phyloP scores from a whole-genome alignment of 2,888 invertebrate species.

The Ochlodes sylvanus region DNA sequence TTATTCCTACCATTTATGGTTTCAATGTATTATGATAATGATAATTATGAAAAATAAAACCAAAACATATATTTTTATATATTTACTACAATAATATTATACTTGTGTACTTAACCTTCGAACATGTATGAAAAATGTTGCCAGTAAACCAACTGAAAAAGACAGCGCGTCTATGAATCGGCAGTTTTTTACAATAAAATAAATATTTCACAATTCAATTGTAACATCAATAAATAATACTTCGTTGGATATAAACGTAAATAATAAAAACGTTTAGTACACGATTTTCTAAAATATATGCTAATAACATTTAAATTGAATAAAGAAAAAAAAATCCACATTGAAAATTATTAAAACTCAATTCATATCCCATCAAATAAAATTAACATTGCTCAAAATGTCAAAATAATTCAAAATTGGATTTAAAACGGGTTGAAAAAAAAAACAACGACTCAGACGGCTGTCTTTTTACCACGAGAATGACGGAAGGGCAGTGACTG shows the following conservation, averaged over 20 bases:
- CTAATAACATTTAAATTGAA: background rate
- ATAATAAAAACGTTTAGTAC: background rate
- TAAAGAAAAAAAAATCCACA: background rate
- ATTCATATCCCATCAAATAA: background rate
- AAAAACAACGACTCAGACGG: conserved; percentile 11
- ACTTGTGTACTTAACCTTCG: conserved; percentile 26
- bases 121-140: conserved; percentile 28
- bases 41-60: conserved; percentile 30
- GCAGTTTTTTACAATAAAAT: background rate
- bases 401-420: background rate
- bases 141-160: conserved; percentile 21
- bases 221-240: background rate
- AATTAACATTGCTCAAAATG: background rate
- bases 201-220: background rate
- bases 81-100: conserved; percentile 31
- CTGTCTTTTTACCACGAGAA: conserved; percentile 24
- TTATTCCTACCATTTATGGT: background rate
- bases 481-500: background rate
- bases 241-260: background rate
- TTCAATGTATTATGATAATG: conserved; percentile 1
- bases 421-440: background rate
- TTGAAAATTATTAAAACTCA: background rate
- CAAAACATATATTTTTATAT: conserved; percentile 19
- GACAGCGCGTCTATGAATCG: conserved; percentile 21
- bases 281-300: too few relatives aligned